phyloP scores from a whole-genome alignment of 2,797 vertebrate genomes.

The Neosilurus hyrtlii region DNA sequence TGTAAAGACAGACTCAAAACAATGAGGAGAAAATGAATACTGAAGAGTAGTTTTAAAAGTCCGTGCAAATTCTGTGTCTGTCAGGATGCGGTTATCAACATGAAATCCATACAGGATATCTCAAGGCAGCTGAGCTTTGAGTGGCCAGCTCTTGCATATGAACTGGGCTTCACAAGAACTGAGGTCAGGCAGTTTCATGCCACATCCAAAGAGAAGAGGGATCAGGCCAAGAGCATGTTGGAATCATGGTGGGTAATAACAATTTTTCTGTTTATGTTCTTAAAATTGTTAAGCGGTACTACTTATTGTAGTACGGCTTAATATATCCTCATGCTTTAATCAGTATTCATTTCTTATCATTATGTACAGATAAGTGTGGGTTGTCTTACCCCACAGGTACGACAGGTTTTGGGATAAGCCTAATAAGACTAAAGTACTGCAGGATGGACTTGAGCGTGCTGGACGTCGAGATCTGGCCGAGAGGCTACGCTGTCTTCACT shows the following conservation, averaged over 20 bases:
- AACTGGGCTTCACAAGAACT: constrained; percentile 76
- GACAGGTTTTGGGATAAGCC: constrained; percentile 68
- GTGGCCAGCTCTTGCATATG: constrained; percentile 74
- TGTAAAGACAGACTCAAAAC: not conserved
- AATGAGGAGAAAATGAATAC: not conserved
- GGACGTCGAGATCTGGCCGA: constrained; percentile 73
- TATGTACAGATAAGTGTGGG: constrained; percentile 1
- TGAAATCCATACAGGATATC: constrained; percentile 75
- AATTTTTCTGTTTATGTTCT: not conserved
- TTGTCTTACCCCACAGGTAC: constrained; percentile 57
- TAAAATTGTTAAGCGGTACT: not conserved
- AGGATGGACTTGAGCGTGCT: constrained; percentile 68
- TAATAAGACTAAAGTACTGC: constrained; percentile 76
- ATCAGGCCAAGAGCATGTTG: constrained; percentile 75
- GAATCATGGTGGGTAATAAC: constrained; percentile 71
- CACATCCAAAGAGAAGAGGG: constrained; percentile 69
- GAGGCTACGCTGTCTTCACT: constrained; percentile 71
- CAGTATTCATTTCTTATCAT: constrained; percentile 2
- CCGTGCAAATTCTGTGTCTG: constrained; percentile 14
- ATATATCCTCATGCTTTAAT: not conserved
- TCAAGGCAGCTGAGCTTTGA: constrained; percentile 77
- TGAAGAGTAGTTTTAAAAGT: not conserved
- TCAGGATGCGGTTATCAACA: constrained; percentile 81
- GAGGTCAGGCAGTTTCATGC: constrained; percentile 73
- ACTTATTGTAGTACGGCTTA: too few species aligned